Conservation (phyloP, 2,888 invertebrate genomes). For the Pharmacophagus antenor region DNA sequence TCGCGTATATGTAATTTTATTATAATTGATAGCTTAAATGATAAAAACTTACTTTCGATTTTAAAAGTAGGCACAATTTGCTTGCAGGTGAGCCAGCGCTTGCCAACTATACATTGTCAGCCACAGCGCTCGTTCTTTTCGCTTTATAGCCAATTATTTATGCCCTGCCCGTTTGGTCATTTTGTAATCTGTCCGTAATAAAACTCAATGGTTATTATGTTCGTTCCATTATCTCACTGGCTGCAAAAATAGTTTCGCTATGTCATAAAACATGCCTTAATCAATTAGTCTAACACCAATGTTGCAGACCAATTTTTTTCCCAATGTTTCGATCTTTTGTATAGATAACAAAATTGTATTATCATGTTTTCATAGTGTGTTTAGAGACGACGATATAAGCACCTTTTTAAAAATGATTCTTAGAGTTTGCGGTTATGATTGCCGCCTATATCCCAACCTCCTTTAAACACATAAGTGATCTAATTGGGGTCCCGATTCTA, state of each 20-base stretch:
- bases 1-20: not conserved
- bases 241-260: constrained; percentile 44
- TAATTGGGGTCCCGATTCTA: constrained; percentile 78
- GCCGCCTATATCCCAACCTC: constrained; percentile 66
- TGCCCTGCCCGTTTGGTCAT: constrained; percentile 59
- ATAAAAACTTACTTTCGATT: constrained; percentile 2
- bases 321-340: constrained; percentile 34
- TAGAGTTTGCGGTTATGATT: constrained; percentile 65
- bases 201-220: constrained; percentile 64
- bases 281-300: constrained; percentile 36
- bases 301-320: constrained; percentile 33
- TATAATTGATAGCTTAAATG: not conserved
- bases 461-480: constrained; percentile 81
- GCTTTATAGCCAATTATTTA: constrained; percentile 70
- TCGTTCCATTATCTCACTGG: constrained; percentile 54
- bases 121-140: constrained; percentile 48
- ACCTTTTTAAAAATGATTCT: constrained; percentile 38
- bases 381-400: constrained; percentile 1
- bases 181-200: constrained; percentile 68
- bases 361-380: not conserved
- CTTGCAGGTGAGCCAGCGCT: constrained; percentile 26
- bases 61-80: constrained; percentile 8
- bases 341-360: not conserved
- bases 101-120: constrained; percentile 55
- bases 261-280: constrained; percentile 38